Base-by-base conservation (phyloP, 1,140 invertebrate species). In the Drosophila kepulauana region DNA sequence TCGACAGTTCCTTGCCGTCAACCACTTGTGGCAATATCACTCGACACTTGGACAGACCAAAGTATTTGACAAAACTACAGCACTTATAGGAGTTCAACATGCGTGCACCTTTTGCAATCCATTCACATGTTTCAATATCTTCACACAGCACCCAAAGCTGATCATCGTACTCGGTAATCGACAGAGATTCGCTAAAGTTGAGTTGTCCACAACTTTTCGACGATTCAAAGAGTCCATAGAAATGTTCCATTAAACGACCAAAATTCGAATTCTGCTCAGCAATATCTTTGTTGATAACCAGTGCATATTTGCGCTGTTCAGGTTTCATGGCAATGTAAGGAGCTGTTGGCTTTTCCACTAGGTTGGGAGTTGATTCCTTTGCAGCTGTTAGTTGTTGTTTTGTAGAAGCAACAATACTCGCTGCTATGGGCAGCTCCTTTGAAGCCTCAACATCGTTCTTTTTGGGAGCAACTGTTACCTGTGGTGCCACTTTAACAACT, bases 121-220 rank as follows among this genome's bases (percentile, higher is more conserved):
- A 81, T 1, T 81, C 49, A n/a, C 38, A 65, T 3, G 79, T 81
- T 6, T 66, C 41, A 1, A 15, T 13, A 11, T 81, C 78, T 11
- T 80, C 78, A 49, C 78, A 76, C 0, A 74, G 25, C 0, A 80
- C 35, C 1, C 78, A 43, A 1, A 80, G 15, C 13, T 66, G 67
- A 0, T 33, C 46, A 8, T 38, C 33, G 2, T 75, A 65, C 1
- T 16, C 33, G 0, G 71, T 30, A 16, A 75, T 70, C 0, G 78
- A 48, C 0, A 56, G 49, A 5, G 28, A 51, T 3, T 79, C 71
- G 11, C 59, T 79, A 4, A 80, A 80, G 7, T 65, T 56, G 7
- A 80, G 16, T 0, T n/a, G 16, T 5, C 1, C 2, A 30, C 52
- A 11, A 7, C n/a, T 54, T 15, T 52, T 13, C 0, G 16, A 45